Percentiles rank a stretch among this genome's conserved stretches.
phyloP scores from a whole-genome alignment of 1,140 invertebrate genomes.

The Bradynema listronoti region DNA sequence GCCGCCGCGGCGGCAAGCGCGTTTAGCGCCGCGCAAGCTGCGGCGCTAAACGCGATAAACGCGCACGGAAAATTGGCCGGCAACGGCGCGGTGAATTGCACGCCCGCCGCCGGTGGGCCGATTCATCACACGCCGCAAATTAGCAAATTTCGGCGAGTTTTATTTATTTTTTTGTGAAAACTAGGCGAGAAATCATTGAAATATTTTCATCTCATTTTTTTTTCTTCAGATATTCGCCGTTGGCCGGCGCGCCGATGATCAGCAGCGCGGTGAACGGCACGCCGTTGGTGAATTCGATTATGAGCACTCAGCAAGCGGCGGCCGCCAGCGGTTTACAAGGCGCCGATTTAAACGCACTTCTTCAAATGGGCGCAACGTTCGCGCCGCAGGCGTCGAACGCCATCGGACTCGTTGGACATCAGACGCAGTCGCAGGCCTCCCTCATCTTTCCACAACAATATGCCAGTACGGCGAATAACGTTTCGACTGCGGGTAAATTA shows the following conservation, averaged over 20 bases:
- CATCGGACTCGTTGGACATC: too few relatives aligned
- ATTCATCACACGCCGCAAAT: slow-evolving; percentile 68
- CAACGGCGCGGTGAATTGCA: too few relatives aligned
- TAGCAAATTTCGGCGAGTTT: slow-evolving; percentile 63
- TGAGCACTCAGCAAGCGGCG: background rate
- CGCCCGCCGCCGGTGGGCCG: slow-evolving; percentile 68
- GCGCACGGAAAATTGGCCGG: too few relatives aligned
- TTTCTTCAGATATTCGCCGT: slow-evolving; percentile 89
- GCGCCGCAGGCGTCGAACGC: background rate
- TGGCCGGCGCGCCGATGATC: slow-evolving; percentile 66
- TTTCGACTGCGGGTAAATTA: too few relatives aligned
- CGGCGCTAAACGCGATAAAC: too few relatives aligned
- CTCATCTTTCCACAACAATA: too few relatives aligned
- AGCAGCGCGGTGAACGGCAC: background rate
- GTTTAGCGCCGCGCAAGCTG: slow-evolving; percentile 57
- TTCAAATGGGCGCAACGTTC: background rate
- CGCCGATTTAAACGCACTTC: background rate
- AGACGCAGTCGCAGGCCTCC: too few relatives aligned
- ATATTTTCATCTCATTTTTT: too few relatives aligned
- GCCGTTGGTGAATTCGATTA: background rate
- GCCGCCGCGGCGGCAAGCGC: slow-evolving; percentile 13
- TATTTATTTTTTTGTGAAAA: too few relatives aligned
- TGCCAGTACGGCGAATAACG: too few relatives aligned
- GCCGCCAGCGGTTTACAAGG: background rate
- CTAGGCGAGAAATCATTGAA: too few relatives aligned